phyloP scores from a whole-genome alignment of 2,888 invertebrate genomes.

The Apomyelois bistriatella region DNA sequence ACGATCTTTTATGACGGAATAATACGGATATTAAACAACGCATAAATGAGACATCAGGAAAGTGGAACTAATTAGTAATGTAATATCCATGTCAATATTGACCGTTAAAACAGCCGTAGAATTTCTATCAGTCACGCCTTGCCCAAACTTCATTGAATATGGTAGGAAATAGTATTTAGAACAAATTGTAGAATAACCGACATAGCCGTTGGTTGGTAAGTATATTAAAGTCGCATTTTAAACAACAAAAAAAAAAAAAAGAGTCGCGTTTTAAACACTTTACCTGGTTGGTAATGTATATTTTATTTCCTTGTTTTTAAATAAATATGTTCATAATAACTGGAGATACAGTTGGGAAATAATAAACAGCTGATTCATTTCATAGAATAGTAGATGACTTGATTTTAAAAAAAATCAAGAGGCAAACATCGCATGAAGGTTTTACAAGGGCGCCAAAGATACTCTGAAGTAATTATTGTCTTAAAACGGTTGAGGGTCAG shows the following conservation, averaged over 20 bases:
- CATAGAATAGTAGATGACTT: not conserved
- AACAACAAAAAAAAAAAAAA: too few relatives aligned
- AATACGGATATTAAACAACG: not conserved
- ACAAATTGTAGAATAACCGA: too few relatives aligned
- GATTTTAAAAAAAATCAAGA: not conserved
- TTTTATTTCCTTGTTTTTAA: not conserved
- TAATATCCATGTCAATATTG: conserved; percentile 19
- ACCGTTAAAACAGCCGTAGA: conserved; percentile 22
- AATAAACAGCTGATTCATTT: not conserved
- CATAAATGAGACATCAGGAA: conserved; percentile 1
- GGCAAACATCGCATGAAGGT: not conserved
- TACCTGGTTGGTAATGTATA: too few relatives aligned
- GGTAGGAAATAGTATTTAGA: not conserved
- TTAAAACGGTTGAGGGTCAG: conserved; percentile 24
- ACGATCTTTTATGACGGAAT: not conserved
- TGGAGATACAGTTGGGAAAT: not conserved
- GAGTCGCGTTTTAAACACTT: too few relatives aligned
- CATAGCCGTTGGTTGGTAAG: too few relatives aligned
- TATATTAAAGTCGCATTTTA: too few relatives aligned
- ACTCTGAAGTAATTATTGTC: conserved; percentile 6
- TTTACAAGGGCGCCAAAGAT: not conserved
- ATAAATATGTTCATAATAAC: not conserved
- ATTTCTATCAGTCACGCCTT: conserved; percentile 26
- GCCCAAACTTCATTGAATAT: not conserved
- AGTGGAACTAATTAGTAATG: conserved; percentile 25